Percentiles rank a stretch among this genome's conserved stretches.
Evolutionary conservation across 2,113 vertebrate genomes (phyloP).

Genomic region (Hippocampus zosterae): DNA sequence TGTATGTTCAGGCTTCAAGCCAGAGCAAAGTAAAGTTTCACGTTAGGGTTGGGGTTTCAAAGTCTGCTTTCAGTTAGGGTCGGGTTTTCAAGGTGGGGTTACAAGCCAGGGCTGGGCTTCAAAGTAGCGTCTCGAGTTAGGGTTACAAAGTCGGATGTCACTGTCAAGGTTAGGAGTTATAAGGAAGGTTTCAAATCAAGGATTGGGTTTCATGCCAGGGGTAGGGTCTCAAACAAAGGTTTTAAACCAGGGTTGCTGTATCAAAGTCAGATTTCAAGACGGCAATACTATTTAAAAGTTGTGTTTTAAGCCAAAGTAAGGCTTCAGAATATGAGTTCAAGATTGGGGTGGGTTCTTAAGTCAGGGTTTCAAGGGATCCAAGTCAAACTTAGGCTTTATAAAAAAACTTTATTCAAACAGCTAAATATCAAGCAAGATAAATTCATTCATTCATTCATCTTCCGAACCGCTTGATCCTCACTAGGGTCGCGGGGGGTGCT

Average conservation of each 20-base stretch:
- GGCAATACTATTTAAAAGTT: too few relatives aligned
- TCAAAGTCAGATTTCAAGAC: too few relatives aligned
- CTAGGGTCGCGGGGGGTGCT: too few relatives aligned
- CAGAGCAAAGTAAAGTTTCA: not conserved
- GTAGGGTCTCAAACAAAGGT: not conserved
- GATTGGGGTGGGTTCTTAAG: not conserved
- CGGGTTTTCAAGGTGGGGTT: not conserved
- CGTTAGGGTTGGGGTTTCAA: not conserved
- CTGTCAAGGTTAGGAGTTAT: not conserved
- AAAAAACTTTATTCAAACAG: not conserved
- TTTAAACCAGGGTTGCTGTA: not conserved
- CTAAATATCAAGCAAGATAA: not conserved
- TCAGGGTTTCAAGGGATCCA: not conserved
- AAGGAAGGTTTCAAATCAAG: not conserved
- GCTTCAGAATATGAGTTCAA: not conserved
- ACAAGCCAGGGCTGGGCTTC: not conserved
- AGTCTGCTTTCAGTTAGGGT: not conserved
- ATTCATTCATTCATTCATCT: too few relatives aligned
- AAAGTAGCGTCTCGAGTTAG: not conserved
- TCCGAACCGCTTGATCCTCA: too few relatives aligned
- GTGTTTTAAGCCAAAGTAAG: too few relatives aligned
- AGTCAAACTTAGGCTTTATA: not conserved
- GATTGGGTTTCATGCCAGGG: not conserved
- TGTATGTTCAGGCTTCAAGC: not conserved
- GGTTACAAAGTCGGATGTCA: not conserved